Conservation (phyloP, 2,797 vertebrate genomes). For the Heliangelus exortis region DNA sequence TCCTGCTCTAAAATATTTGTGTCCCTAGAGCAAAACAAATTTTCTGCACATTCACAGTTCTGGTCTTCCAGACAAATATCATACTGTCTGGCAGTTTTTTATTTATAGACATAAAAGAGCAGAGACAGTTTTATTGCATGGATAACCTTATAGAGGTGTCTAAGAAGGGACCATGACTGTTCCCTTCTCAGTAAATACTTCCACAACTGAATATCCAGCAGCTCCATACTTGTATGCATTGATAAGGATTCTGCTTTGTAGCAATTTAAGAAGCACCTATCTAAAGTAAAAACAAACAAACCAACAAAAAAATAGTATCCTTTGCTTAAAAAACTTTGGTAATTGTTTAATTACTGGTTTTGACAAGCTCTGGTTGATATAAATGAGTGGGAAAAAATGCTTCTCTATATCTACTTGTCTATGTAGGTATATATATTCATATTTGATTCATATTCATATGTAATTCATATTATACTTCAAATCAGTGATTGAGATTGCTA, state of each 20-base stretch:
- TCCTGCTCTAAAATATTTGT: neutral
- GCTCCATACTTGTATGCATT: neutral
- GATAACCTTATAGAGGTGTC: neutral
- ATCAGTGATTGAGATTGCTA: neutral
- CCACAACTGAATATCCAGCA: neutral
- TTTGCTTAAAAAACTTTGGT: neutral
- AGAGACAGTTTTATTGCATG: neutral
- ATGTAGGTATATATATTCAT: neutral
- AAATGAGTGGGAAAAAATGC: neutral
- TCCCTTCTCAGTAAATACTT: neutral
- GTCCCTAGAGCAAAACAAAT: neutral
- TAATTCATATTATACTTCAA: neutral
- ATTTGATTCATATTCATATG: too few relatives aligned
- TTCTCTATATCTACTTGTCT: neutral
- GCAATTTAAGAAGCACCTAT: neutral
- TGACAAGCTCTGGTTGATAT: neutral
- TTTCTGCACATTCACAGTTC: constrained; percentile 3
- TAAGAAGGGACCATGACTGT: neutral
- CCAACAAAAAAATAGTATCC: neutral
- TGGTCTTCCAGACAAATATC: constrained; percentile 13
- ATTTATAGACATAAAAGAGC: neutral
- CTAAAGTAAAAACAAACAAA: neutral
- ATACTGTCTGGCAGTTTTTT: constrained; percentile 9
- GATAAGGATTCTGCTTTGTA: neutral
- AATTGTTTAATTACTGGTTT: neutral